A percentile compares a stretch with the other conserved stretches of the same genome.
phyloP scores from a whole-genome alignment of 1,140 invertebrate genomes.

The Dendroctonus valens region DNA sequence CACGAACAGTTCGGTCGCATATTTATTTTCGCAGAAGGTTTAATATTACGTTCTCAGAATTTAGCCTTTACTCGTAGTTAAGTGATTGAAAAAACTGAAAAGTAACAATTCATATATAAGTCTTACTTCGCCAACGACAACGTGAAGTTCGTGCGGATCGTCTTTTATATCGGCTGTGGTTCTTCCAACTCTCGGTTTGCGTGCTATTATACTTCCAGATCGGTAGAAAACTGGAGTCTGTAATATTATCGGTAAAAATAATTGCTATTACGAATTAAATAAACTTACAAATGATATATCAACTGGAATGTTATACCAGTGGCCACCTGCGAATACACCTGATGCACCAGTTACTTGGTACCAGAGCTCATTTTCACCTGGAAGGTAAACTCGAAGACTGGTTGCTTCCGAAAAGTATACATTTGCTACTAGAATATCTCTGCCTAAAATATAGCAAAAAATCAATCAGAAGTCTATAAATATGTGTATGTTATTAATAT shows the following conservation, averaged over 20 bases:
- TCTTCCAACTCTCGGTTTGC: slow-evolving; percentile 67
- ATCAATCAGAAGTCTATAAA: not conserved
- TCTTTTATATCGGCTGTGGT: slow-evolving; percentile 45
- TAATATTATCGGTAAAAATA: slow-evolving; percentile 33
- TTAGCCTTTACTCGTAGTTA: not conserved
- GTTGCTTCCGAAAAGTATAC: slow-evolving; percentile 76
- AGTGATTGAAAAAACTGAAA: not conserved
- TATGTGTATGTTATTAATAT: no score
- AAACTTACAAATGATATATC: slow-evolving; percentile 61
- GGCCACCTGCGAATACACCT: slow-evolving; percentile 55
- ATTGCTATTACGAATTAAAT: not conserved
- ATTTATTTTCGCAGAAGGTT: no score
- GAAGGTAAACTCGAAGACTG: slow-evolving; percentile 84
- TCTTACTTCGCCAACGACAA: slow-evolving; percentile 29
- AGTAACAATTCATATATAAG: not conserved
- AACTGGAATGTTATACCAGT: slow-evolving; percentile 62
- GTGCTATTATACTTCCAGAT: slow-evolving; percentile 87
- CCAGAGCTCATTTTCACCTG: slow-evolving; percentile 75
- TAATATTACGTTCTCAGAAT: no score
- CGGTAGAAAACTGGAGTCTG: slow-evolving; percentile 91
- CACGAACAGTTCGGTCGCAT: no score
- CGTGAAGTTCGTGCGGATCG: slow-evolving; percentile 28
- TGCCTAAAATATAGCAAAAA: slow-evolving; percentile 52
- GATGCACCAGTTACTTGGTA: slow-evolving; percentile 78
- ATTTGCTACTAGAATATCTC: slow-evolving; percentile 76